Evolutionary conservation across 2,888 invertebrate species (phyloP), one percentile per base, ranked within the genome.

Genomic region (Oasisia sp.): DNA sequence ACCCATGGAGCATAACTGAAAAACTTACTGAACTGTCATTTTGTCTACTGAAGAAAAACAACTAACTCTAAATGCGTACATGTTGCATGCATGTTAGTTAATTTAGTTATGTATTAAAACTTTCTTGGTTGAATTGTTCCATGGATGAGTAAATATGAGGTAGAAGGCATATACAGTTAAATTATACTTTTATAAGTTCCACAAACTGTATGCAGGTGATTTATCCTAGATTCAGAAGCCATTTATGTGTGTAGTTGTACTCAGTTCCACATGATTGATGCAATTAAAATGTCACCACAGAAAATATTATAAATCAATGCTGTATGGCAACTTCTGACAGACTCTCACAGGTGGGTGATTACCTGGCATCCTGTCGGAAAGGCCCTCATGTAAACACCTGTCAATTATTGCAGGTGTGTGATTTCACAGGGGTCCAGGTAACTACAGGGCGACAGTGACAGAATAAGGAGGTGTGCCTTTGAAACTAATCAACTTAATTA

Each of bases 401-500:
- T n/a, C 74, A 74, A 74, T 74, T 74, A 74, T n/a, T 74, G 74
- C 74, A n/a, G 74, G 74, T 74, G 74, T 19, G 19, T 74, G 74
- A 74, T 27, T 74, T 19, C 74, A 74, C 74, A 7, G 27, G 27
- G 7, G 74, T n/a, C 74, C 74, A 74, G 74, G 74, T n/a, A 74
- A n/a, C 14, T 74, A 74, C 19, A 74, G 74, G 74, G 27, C 27
- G 19, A 74, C 5, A 74, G 74, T 19, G 74, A 27, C 74, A 74
- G 27, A 74, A 74, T 74, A 74, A 74, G 74, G 74, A 74, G 74
- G 74, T 74, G 74, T 74, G 74, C 74, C n/a, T 74, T 74, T n/a
- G 27, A 74, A 74, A 74, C 74, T 74, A 74, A 74, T 74, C 74
- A n/a, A 74, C 74, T 74, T 74, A 74, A 74, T 74, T 74, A 74